Base-by-base conservation (phyloP, 1,140 invertebrate species). In the Eumeta japonica region DNA sequence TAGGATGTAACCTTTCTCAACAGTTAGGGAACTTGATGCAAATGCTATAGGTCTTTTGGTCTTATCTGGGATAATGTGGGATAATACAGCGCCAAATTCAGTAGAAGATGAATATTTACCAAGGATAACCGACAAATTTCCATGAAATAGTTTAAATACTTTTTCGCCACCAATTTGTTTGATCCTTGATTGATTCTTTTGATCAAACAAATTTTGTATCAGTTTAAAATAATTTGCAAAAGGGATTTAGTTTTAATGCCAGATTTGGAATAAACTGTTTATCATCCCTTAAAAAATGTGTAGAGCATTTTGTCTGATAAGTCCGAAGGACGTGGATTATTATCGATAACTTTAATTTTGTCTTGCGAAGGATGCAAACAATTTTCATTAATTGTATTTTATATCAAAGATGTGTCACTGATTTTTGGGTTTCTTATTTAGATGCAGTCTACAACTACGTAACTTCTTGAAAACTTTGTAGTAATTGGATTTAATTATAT, bases 1-100 rank as follows among this genome's bases (percentile, higher is more conserved):
- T 41, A 77, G 62, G 10, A 50, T 43, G 47, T 80, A 80, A 3
- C 68, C 66, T 46, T 56, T 52, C 52, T 82, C 66, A 3, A 66
- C 52, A 12, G 49, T 59, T 14, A 82, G 45, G 3, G 64, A 61
- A 27, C 60, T 43, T 10, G 75, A 79, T 3, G 64, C 68, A 51
- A 50, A 78, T 3, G 55, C 52, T 10, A 81, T 73, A 3, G 76
- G 74, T 16, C 50, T 44, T 44, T 78, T 71, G 2, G 14, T 16
- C 1, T 50, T 63, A 46, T 75, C 54, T 14, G 30, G n/a, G 34
- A 49, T 45, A 3, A 33, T 30, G 35, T 78, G 73, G 15, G 46
- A 49, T 3, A 81, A 19, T 1, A 81, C 71, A 3, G 72, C 75
- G 14, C 71, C 67, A 7, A 78, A 16, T 1, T 62, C 74, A 17